Conservation (phyloP, 2,113 vertebrate species). For the Eulemur rufifrons region DNA sequence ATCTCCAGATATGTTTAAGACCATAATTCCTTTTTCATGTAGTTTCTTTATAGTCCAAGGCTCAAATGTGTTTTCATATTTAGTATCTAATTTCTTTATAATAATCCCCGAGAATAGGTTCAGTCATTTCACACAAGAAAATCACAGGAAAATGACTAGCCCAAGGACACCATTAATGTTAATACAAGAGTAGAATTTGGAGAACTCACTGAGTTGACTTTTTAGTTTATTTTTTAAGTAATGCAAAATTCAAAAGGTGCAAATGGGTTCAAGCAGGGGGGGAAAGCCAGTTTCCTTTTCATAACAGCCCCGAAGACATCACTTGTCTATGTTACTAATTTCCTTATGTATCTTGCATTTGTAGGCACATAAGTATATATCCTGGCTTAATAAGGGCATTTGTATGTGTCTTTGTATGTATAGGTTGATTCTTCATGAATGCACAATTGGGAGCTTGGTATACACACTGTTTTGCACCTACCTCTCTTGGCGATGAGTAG, state of each 20-base stretch:
- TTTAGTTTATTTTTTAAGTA: slow-evolving; percentile 5
- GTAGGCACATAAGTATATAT: not conserved
- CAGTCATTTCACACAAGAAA: slow-evolving; percentile 31
- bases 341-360: not conserved
- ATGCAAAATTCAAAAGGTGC: slow-evolving; percentile 24
- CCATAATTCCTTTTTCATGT: not conserved
- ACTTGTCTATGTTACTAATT: not conserved
- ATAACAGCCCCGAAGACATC: not conserved
- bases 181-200: not conserved
- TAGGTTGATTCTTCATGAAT: not conserved
- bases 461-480: not conserved
- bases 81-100: not conserved
- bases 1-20: slow-evolving; percentile 29
- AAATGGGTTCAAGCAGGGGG: not conserved
- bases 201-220: not conserved
- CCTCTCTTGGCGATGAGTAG: not conserved
- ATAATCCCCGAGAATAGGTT: not conserved
- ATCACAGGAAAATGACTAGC: not conserved
- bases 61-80: not conserved
- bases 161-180: not conserved
- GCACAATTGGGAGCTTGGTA: not conserved
- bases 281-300: not conserved
- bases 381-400: not conserved
- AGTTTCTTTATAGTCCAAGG: slow-evolving; percentile 4
- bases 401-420: not conserved